These are phyloP conservation scores for Oopsacas minuta DNA, from an alignment of 37 sponge, comb jelly and placozoan genomes.

Conservation along the genomic window DNA sequence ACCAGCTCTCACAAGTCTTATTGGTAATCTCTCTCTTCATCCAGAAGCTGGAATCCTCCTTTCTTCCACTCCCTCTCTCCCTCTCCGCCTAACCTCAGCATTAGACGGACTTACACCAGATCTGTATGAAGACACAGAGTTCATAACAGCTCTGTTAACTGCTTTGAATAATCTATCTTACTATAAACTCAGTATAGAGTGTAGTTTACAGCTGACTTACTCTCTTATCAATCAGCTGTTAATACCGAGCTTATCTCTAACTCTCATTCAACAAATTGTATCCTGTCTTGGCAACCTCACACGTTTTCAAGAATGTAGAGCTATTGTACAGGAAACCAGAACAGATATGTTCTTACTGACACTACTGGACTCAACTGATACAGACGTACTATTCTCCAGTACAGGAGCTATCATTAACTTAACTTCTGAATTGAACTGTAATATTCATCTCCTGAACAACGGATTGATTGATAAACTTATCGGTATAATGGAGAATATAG, in stretches of 20 bases:
- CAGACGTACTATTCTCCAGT: not conserved
- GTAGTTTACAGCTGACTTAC: not conserved
- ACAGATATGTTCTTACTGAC: not conserved
- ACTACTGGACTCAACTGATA: not conserved
- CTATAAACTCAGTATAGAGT: not conserved
- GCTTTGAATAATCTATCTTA: not conserved
- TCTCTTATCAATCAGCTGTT: not conserved
- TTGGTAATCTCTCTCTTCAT: not conserved
- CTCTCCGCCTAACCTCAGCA: not conserved
- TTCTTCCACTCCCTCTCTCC: not conserved
- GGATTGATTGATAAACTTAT: not conserved
- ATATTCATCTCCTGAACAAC: not conserved
- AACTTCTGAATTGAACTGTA: not conserved
- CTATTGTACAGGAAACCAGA: not conserved
- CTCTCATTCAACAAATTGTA: not conserved
- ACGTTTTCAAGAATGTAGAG: not conserved
- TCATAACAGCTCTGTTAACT: not conserved
- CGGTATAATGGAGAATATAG: not conserved
- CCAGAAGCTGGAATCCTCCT: not conserved
- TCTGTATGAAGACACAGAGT: not conserved
- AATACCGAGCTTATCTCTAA: not conserved
- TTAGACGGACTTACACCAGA: not conserved
- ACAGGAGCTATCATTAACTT: not conserved
- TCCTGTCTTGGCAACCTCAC: slow-evolving; percentile 11
- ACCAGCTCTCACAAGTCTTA: not conserved